Evolutionary conservation across 1,140 invertebrate species (phyloP).

Genomic region (Leptopilina boulardi): DNA sequence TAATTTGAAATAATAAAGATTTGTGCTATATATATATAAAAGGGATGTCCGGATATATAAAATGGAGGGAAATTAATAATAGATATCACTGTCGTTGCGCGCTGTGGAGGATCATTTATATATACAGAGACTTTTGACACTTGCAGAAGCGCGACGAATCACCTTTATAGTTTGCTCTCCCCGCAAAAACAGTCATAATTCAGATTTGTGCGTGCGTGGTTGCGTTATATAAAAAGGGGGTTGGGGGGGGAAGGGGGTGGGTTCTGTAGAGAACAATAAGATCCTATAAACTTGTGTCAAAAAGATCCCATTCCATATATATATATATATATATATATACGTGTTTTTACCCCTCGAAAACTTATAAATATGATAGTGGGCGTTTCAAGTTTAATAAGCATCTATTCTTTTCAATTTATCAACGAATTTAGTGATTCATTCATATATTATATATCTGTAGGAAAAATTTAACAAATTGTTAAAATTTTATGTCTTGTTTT

Average conservation of each 20-base stretch:
- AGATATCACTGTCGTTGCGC: slow-evolving; percentile 37
- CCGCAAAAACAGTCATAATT: slow-evolving; percentile 64
- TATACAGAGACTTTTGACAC: slow-evolving; percentile 68
- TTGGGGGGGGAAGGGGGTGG: too few relatives aligned
- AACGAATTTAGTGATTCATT: too few relatives aligned
- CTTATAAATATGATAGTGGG: background rate
- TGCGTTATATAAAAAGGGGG: slow-evolving; percentile 42
- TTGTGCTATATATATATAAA: too few relatives aligned
- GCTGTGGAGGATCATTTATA: slow-evolving; percentile 58
- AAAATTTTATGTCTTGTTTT: too few relatives aligned
- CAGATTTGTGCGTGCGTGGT: slow-evolving; percentile 55
- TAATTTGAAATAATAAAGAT: background rate
- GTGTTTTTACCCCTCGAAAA: background rate
- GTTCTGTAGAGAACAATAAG: slow-evolving; percentile 28
- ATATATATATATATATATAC: too few relatives aligned
- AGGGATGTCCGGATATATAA: background rate
- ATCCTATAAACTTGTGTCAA: slow-evolving; percentile 21
- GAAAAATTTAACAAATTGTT: too few relatives aligned
- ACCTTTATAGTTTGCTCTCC: slow-evolving; percentile 64
- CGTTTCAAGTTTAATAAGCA: background rate
- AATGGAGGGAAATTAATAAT: slow-evolving; percentile 51
- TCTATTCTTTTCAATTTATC: background rate
- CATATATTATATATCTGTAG: background rate
- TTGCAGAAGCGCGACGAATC: slow-evolving; percentile 73
- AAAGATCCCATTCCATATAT: background rate